Conservation (phyloP, 2,797 vertebrate species). For the Melanotaenia pygmaea region DNA sequence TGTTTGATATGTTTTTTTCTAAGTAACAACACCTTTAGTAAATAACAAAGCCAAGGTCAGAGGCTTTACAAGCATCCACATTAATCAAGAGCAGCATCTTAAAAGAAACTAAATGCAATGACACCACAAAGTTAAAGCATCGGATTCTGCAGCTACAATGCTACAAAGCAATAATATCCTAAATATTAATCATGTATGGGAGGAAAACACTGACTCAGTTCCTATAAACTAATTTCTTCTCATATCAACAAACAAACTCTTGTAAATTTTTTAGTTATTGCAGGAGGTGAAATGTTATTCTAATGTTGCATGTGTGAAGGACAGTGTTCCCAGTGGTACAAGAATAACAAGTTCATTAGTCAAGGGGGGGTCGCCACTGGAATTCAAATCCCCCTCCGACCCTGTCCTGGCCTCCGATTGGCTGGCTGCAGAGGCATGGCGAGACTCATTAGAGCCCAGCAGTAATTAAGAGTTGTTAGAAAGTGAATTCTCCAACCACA, state of each 20-base stretch:
- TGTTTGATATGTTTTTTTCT: constrained; percentile 54
- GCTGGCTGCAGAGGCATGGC: constrained; percentile 93
- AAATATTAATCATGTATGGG: not conserved
- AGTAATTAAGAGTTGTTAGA: constrained; percentile 99
- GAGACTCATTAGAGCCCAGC: constrained; percentile 99
- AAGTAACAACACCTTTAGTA: constrained; percentile 55
- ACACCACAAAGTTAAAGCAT: not conserved
- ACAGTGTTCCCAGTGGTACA: constrained; percentile 95
- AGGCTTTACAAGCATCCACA: constrained; percentile 6
- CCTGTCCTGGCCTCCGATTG: constrained; percentile 87
- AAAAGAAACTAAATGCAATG: constrained; percentile 18
- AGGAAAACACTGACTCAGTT: constrained; percentile 7
- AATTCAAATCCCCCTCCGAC: constrained; percentile 96
- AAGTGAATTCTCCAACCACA: constrained; percentile 99
- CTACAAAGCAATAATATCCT: not conserved
- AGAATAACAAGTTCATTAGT: constrained; percentile 99
- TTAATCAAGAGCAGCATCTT: constrained; percentile 8
- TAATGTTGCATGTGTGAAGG: constrained; percentile 86
- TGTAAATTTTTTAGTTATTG: constrained; percentile 50
- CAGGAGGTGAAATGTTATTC: constrained; percentile 65
- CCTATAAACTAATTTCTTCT: constrained; percentile 1
- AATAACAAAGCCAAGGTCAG: constrained; percentile 60
- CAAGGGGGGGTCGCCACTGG: constrained; percentile 88
- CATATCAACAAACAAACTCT: constrained; percentile 43
- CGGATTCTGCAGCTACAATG: not conserved